Conservation (phyloP, 2,113 vertebrate genomes). For the Campylorhamphus procurvoides region DNA sequence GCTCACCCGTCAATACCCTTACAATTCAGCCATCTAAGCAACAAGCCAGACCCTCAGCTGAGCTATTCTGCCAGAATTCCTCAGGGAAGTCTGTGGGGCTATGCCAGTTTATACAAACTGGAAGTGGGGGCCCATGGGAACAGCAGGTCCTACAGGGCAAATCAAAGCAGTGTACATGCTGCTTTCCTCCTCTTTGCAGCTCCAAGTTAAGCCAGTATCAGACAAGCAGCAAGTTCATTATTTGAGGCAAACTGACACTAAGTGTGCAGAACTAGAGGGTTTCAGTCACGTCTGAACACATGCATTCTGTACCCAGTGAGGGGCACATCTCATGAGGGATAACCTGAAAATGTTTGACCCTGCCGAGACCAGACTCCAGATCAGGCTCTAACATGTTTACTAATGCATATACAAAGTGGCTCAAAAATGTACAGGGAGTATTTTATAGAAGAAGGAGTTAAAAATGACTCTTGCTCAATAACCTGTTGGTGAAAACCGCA, state of each 20-base stretch:
- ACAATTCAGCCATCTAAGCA: not conserved
- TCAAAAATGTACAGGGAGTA: not conserved
- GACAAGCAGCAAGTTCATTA: not conserved
- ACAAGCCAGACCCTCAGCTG: not conserved
- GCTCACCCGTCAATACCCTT: not conserved
- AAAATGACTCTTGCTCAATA: not conserved
- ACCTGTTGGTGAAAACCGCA: not conserved
- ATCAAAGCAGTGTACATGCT: rapidly evolving
- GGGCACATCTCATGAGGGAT: not conserved
- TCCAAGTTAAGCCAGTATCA: not conserved
- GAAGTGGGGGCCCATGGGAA: not conserved
- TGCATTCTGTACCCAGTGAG: rapidly evolving
- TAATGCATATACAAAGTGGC: not conserved
- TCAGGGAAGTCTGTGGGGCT: not conserved
- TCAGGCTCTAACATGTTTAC: not conserved
- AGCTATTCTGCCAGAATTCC: not conserved
- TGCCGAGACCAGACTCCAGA: not conserved
- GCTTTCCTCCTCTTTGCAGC: not conserved
- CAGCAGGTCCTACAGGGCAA: not conserved
- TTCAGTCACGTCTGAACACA: not conserved
- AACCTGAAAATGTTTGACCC: not conserved
- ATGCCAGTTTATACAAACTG: not conserved
- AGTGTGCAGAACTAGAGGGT: not conserved
- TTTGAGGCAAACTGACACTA: not conserved
- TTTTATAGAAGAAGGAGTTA: not conserved